Base-by-base conservation (phyloP, 2,797 vertebrate genomes). In the Ceyx erithaca region DNA sequence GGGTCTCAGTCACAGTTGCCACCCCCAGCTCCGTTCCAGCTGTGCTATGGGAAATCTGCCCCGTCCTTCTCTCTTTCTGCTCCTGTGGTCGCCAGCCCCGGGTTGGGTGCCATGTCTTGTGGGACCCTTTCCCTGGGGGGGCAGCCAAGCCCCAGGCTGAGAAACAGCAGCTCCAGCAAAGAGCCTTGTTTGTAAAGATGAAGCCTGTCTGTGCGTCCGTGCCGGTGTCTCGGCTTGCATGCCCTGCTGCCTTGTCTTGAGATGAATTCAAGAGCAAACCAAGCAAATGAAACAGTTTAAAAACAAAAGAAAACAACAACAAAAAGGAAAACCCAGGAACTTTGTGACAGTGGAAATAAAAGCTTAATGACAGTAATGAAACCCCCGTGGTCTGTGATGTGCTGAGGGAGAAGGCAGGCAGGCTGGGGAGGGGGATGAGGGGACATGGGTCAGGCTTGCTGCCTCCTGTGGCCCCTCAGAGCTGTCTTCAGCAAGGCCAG, bases 261-360 rank as follows among this genome's bases (percentile, higher is more conserved):
- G 89, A 94, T 94, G 84, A 96, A 83, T 94, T 80, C 95, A 92
- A 95, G 93, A 96, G 92, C 92, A 94, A 96, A 93, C 79, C 78
- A 86, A 95, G 93, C 90, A 87, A 93, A 77, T 1, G 2, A 52
- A 94, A 64, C 85, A 4, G 68, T 89, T 90, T 18, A 41, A 90
- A 90, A 68, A n/a, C 23, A 13, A 35, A 73, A 28, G 4, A 31
- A 25, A 78, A 82, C 31, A 21, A 11, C 10, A 37, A 84, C 28
- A 22, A 10, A 21, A 66, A 82, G 81, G 31, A 16, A 67, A 95
- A 88, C 85, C 95, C 92, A 68, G 93, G 94, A 95, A 93, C 79
- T 90, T 87, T 93, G 94, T 94, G 94, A 94, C 89, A 70, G 89
- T 93, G 89, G 81, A 95, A 96, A 96, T 95, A 93, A 96, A 96